These are phyloP conservation scores for Chrysina gloriosa DNA, from an alignment of 2,888 invertebrate genomes.

Conservation along the genomic window DNA sequence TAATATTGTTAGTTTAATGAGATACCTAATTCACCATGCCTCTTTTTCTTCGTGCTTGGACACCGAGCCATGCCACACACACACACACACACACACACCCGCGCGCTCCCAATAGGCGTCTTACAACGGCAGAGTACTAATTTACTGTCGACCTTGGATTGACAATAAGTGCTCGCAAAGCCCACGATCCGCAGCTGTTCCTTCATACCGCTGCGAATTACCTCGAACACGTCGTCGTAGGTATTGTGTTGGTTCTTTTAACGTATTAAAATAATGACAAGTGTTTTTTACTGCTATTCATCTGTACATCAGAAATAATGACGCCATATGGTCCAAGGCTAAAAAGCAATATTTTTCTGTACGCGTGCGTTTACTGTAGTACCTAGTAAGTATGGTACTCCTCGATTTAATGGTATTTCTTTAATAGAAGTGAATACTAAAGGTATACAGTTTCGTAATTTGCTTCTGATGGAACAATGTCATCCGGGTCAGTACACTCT, in stretches of 20 bases:
- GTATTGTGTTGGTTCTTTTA: slow-evolving; percentile 8
- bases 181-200: slow-evolving; percentile 29
- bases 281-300: slow-evolving; percentile 15
- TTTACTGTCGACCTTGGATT: slow-evolving; percentile 29
- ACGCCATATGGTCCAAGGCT: background rate
- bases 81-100: no score
- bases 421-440: no score
- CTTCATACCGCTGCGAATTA: slow-evolving; percentile 1
- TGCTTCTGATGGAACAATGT: no score
- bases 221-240: background rate
- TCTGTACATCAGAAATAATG: background rate
- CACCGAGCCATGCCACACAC: background rate
- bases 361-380: no score
- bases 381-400: no score
- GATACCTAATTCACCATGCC: background rate
- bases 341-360: background rate
- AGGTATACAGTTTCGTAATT: no score
- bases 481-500: no score
- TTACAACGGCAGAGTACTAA: background rate
- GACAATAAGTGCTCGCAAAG: slow-evolving; percentile 6
- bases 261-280: slow-evolving; percentile 24
- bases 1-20: slow-evolving; percentile 22
- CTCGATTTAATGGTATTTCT: no score
- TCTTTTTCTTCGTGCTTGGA: background rate
- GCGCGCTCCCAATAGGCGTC: background rate